A percentile compares a stretch with the other conserved stretches of the same genome.
These are phyloP conservation scores for Pseudomyrmex gracilis DNA, from an alignment of 1,140 invertebrate genomes.

Conservation along the genomic window DNA sequence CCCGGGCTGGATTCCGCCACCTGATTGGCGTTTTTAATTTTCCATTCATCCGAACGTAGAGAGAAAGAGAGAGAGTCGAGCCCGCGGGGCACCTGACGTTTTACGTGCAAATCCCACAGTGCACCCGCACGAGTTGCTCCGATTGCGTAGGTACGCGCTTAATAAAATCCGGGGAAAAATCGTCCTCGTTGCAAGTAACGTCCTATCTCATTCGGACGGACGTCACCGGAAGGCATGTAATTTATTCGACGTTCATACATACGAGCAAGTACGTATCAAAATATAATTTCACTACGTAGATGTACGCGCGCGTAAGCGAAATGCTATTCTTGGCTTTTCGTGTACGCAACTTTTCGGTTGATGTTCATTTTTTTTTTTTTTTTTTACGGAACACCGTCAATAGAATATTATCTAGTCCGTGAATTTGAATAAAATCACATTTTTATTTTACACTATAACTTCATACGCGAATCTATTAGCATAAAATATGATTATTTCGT, in stretches of 20 bases:
- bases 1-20: conserved; percentile 62
- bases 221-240: conserved; percentile 54
- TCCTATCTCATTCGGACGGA: conserved; percentile 48
- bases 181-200: conserved; percentile 45
- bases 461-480: not conserved
- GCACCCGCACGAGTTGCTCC: conserved; percentile 43
- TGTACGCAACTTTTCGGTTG: no score
- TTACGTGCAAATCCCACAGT: conserved; percentile 66
- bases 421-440: no score
- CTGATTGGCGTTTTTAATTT: conserved; percentile 80
- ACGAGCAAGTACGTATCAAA: conserved; percentile 24
- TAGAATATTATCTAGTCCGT: no score
- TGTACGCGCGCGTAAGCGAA: not conserved
- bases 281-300: conserved; percentile 17
- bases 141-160: conserved; percentile 62
- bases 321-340: not conserved
- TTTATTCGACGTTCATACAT: conserved; percentile 45
- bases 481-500: conserved; percentile 3
- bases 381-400: no score
- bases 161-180: conserved; percentile 53
- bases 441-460: not conserved
- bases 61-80: conserved; percentile 19
- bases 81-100: conserved; percentile 63
- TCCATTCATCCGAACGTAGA: conserved; percentile 70
- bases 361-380: not conserved